Conservation (phyloP, 2,797 vertebrate genomes). For the Gouania willdenowi region DNA sequence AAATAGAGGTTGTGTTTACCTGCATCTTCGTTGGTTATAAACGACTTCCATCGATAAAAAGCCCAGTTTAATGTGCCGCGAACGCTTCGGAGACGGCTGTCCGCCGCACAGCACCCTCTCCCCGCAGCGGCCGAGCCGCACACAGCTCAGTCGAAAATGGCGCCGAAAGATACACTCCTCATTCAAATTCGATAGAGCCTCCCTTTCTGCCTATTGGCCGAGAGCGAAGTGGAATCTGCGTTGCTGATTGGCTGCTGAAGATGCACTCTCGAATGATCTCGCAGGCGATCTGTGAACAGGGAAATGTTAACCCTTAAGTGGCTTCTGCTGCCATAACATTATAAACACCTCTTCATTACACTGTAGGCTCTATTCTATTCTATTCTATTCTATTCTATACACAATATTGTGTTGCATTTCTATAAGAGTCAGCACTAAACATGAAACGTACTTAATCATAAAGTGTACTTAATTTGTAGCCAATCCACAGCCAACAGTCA, state of each 20-base stretch:
- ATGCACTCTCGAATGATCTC: conserved; percentile 79
- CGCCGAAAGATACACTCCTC: conserved; percentile 96
- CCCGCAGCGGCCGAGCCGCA: conserved; percentile 76
- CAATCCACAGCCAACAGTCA: too few relatives aligned
- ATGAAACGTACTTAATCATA: too few relatives aligned
- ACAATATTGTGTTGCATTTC: too few relatives aligned
- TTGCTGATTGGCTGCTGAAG: conserved; percentile 70
- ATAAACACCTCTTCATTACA: too few relatives aligned
- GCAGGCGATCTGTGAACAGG: conserved; percentile 52
- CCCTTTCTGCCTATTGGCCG: conserved; percentile 80
- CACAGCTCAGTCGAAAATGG: conserved; percentile 97
- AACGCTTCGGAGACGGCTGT: conserved; percentile 5
- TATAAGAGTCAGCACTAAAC: too few relatives aligned
- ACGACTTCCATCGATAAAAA: conserved; percentile 17
- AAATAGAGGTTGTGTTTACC: conserved; percentile 39
- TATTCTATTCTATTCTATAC: too few relatives aligned
- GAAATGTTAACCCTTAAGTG: conserved; percentile 47
- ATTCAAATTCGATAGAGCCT: conserved; percentile 98
- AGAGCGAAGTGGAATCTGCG: conserved; percentile 67
- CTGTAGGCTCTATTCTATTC: too few relatives aligned
- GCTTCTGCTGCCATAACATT: neutral
- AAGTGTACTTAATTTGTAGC: too few relatives aligned
- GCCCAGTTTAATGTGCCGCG: conserved; percentile 46
- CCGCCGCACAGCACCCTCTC: conserved; percentile 62
- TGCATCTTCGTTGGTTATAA: conserved; percentile 28